These are phyloP conservation scores for Anoplolepis gracilipes DNA, from an alignment of 1,140 invertebrate genomes.

Conservation along the genomic window DNA sequence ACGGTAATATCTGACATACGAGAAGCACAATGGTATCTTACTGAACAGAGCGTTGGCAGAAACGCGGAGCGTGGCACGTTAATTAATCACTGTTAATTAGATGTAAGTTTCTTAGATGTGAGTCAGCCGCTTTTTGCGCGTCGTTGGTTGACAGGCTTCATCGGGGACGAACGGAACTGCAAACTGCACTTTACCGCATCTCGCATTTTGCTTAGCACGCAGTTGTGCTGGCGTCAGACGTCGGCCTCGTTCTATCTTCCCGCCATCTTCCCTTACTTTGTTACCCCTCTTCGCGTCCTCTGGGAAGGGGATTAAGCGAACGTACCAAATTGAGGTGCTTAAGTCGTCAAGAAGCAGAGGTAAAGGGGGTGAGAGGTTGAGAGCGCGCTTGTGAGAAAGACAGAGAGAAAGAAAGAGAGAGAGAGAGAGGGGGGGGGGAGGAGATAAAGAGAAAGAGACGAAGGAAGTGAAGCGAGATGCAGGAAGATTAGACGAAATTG, in stretches of 20 bases:
- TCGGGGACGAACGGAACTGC: slow-evolving; percentile 76
- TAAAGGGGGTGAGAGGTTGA: slow-evolving; percentile 22
- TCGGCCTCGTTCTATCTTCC: slow-evolving; percentile 62
- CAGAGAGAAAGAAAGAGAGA: not conserved
- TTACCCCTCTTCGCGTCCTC: slow-evolving; percentile 49
- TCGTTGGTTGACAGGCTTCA: slow-evolving; percentile 69
- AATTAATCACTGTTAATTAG: slow-evolving; percentile 74
- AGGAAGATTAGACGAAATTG: slow-evolving; percentile 70
- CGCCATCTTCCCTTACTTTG: slow-evolving; percentile 67
- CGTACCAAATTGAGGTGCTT: slow-evolving; percentile 81
- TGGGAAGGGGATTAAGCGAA: slow-evolving; percentile 78
- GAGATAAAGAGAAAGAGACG: slow-evolving; percentile 24
- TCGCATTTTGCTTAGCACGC: slow-evolving; percentile 77
- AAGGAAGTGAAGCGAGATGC: slow-evolving; percentile 54
- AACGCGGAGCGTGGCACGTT: slow-evolving; percentile 44
- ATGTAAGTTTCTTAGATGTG: slow-evolving; percentile 71
- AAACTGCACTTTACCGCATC: slow-evolving; percentile 78
- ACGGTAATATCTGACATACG: slow-evolving; percentile 32
- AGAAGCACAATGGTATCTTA: slow-evolving; percentile 15
- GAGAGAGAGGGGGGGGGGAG: slow-evolving; percentile 16
- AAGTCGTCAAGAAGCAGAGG: slow-evolving; percentile 73
- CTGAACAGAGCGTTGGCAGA: not conserved
- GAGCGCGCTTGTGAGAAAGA: not conserved
- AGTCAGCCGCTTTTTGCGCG: slow-evolving; percentile 71
- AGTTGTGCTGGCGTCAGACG: slow-evolving; percentile 69